Evolutionary conservation across 2,113 vertebrate species (phyloP).

Genomic region (Reinhardtius hippoglossoides): DNA sequence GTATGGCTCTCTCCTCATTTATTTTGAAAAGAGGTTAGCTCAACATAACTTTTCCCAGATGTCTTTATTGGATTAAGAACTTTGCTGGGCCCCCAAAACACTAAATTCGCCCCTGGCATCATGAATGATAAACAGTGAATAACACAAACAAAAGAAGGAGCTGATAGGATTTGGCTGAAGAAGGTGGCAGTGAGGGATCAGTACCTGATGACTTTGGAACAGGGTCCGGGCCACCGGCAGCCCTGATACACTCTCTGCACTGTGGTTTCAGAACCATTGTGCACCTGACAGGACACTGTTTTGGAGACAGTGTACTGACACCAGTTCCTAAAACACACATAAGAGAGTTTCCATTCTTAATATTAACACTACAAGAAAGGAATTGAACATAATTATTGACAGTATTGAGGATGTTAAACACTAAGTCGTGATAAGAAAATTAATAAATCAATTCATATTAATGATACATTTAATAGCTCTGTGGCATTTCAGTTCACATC

Average conservation of each 20-base stretch:
- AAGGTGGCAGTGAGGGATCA: constrained; percentile 38
- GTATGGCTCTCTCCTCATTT: neutral
- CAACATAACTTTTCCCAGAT: neutral
- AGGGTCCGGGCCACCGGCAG: constrained; percentile 95
- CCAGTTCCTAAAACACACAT: constrained; percentile 87
- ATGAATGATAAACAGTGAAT: neutral
- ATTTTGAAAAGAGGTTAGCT: neutral
- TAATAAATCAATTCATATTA: neutral
- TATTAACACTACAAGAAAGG: neutral
- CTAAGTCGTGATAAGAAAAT: neutral
- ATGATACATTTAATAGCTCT: neutral
- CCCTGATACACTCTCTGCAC: constrained; percentile 94
- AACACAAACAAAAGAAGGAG: neutral
- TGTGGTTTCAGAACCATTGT: constrained; percentile 92
- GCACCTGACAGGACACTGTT: constrained; percentile 93
- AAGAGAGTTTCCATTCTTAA: neutral
- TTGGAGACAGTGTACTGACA: constrained; percentile 92
- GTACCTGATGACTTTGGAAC: constrained; percentile 93
- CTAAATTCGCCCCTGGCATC: neutral
- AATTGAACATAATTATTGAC: neutral
- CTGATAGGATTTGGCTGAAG: neutral
- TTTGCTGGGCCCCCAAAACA: neutral
- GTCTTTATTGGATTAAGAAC: neutral
- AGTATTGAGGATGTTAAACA: neutral
- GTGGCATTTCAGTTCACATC: no score